Base-by-base conservation (phyloP, 2,113 vertebrate species). In the Macrotus californicus region DNA sequence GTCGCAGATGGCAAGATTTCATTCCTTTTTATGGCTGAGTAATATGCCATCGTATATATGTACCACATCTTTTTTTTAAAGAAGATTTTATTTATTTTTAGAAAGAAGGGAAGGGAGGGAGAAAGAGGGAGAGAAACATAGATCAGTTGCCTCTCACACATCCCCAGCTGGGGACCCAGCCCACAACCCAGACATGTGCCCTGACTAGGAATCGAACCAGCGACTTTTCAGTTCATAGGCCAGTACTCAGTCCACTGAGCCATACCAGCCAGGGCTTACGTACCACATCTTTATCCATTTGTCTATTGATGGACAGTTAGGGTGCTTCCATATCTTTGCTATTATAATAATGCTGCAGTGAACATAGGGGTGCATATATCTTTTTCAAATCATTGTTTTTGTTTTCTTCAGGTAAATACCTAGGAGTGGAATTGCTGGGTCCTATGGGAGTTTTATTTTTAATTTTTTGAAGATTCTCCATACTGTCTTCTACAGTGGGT, bases 241-340 rank as follows among this genome's bases (percentile, higher is more conserved):
- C 54, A 56, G 54, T 22, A 56, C 21, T 56, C 54, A 56, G 6
- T 56, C 7, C 21, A 56, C 21, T 22, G 54, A 56, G 54, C 54
- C 21, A 56, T 7, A 56, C 54, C 54, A 56, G 54, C 54, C 21
- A 56, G 54, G 19, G 54, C 54, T 56, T 18, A 26, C n/a, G 46
- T 21, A 39, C n/a, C 43, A 21, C n/a, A 7, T 48, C 48, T 39
- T n/a, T 39, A 11, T 36, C 50, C 12, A 10, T 64, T 52, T 54
- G 22, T 80, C 29, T 3, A 0, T 4, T 11, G 0, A 21, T 34
- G 0, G 14, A 41, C 43, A 15, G 34, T 1, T 11, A 16, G 34
- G 15, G 12, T 59, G 34, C 29, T 15, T 64, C 26, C 75, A 36
- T 18, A 5, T 16, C n/a, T 52, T 29, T 21, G 77, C 46, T 41